Base-by-base conservation (phyloP, 2,888 invertebrate species). In the Mythimna vitellina region DNA sequence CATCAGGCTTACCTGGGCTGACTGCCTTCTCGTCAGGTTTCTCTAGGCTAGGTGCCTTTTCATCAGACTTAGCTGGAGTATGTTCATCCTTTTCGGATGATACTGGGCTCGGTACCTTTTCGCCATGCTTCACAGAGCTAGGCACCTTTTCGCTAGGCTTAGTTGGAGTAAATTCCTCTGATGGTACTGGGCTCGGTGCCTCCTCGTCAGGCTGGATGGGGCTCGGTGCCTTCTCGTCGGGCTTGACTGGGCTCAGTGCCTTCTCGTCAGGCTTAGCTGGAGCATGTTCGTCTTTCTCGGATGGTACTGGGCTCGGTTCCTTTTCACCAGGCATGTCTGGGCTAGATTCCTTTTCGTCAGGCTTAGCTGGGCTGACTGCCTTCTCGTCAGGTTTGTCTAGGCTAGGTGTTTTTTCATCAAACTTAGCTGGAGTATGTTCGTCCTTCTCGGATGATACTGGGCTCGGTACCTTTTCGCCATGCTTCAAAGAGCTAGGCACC, bases 81-180 rank as follows among this genome's bases (percentile, higher is more conserved):
- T 69, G 72, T 1, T 77, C 73, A 0, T 67, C 73, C 3, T 38
- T 1, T 14, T 58, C 57, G 29, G 20, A 25, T 3, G 7, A 10
- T 9, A 12, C n/a, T 14, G 12, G 20, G 22, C 22, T 54, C 2
- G 3, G 29, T 1, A 1, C 7, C 0, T 51, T 38, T 1, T 68
- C 38, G 3, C 51, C 38, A 1, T 25, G 14, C 3, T 29, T 42
- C 0, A 2, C 12, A 20, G 20, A 22, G 5, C 46, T 49, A 0
- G 2, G 3, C 0, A 12, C 60, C 4, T 22, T 46, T 20, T 61
- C 60, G 0, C 0, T 5, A 14, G 20, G 32, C 17, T 10, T 2
- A 0, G 49, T 38, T 0, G 69, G 70, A 14, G 78, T 85, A 1
- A 63, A 56, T 7, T 75, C 60, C 1, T 29, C 72, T 0, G 51